Evolutionary conservation across 2,888 invertebrate species (phyloP).

Genomic region (Caenorhabditis uteleia): DNA sequence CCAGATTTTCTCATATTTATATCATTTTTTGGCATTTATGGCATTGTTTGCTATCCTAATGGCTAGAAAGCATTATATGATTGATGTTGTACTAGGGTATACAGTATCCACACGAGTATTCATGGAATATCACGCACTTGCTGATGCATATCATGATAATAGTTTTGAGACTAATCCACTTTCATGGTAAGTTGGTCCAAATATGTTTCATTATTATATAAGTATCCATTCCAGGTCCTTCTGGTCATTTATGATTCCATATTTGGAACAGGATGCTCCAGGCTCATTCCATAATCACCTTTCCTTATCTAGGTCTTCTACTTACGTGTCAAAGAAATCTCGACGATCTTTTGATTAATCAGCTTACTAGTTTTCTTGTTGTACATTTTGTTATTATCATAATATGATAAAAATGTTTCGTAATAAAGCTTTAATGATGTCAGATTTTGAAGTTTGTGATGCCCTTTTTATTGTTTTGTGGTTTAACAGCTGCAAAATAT

Average conservation of each 20-base stretch:
- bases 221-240: conserved; percentile 41
- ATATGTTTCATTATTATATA: not conserved
- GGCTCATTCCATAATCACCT: conserved; percentile 59
- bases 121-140: conserved; percentile 64
- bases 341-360: conserved; percentile 24
- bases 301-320: conserved; percentile 21
- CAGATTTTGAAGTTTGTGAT: too few relatives aligned
- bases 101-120: conserved; percentile 61
- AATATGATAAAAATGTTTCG: conserved; percentile 6
- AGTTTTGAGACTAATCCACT: conserved; percentile 55
- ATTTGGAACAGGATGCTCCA: conserved; percentile 60
- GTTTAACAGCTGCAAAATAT: too few relatives aligned
- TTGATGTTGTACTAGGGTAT: conserved; percentile 65
- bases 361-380: not conserved
- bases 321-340: conserved; percentile 32
- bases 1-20: conserved; percentile 29
- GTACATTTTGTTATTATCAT: not conserved
- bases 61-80: conserved; percentile 64
- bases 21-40: conserved; percentile 51
- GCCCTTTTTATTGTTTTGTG: too few relatives aligned
- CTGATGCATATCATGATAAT: conserved; percentile 55
- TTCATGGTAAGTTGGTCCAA: conserved; percentile 29
- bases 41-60: conserved; percentile 62
- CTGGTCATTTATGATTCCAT: conserved; percentile 54
- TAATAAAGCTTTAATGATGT: too few relatives aligned